These are phyloP conservation scores for Drosophila saltans DNA, from an alignment of 1,140 invertebrate species.

Conservation along the genomic window DNA sequence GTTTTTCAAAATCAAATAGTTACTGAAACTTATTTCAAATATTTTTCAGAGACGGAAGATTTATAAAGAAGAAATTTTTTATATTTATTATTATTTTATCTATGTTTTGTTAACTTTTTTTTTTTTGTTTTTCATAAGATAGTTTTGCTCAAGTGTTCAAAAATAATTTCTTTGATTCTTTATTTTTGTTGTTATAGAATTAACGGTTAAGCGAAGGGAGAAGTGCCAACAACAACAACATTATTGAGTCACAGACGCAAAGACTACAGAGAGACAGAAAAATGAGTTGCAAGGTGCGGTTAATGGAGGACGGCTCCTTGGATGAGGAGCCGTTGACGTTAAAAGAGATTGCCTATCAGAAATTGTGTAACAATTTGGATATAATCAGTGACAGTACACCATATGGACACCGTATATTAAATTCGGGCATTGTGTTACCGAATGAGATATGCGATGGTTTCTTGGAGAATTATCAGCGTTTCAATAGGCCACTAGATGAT, in stretches of 20 bases:
- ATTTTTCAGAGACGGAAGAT: too few relatives aligned
- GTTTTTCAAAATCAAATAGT: too few relatives aligned
- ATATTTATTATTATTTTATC: too few relatives aligned
- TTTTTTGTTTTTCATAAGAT: too few relatives aligned
- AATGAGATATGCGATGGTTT: conserved; percentile 85
- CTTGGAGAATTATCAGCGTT: conserved; percentile 88
- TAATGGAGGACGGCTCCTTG: conserved; percentile 79
- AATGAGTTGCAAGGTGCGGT: conserved; percentile 83
- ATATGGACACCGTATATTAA: conserved; percentile 49
- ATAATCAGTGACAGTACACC: conserved; percentile 84
- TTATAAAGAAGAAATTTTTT: too few relatives aligned
- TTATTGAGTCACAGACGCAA: conserved; percentile 33
- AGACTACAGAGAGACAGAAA: conserved; percentile 26
- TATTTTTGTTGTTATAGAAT: not conserved
- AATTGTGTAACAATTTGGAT: conserved; percentile 86
- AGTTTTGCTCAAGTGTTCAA: not conserved
- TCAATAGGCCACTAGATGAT: conserved; percentile 85
- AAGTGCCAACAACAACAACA: not conserved
- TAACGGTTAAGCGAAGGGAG: not conserved
- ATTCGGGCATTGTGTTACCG: conserved; percentile 70
- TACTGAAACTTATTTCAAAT: too few relatives aligned
- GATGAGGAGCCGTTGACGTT: conserved; percentile 83
- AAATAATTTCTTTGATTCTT: not conserved
- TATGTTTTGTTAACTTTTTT: too few relatives aligned
- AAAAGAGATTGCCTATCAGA: conserved; percentile 86